phyloP scores from a whole-genome alignment of 2,113 vertebrate genomes.

The Haemorhous mexicanus region DNA sequence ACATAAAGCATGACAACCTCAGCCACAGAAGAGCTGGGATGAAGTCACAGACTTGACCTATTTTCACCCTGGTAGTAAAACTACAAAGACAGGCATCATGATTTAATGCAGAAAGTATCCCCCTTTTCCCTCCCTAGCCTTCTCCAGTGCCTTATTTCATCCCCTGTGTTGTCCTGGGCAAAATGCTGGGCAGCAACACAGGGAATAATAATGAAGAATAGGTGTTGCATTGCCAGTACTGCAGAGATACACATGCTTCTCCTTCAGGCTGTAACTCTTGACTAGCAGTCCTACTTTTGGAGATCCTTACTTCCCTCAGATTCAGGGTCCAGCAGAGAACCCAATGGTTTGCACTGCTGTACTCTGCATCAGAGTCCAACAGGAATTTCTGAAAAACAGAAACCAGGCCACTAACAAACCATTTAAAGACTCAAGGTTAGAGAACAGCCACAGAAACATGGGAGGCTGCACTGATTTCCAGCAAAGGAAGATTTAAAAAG shows the following conservation, averaged over 20 bases:
- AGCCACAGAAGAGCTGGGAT: background rate
- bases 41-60: background rate
- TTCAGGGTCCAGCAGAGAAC: background rate
- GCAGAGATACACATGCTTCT: background rate
- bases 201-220: background rate
- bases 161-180: background rate
- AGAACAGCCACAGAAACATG: background rate
- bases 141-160: background rate
- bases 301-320: background rate
- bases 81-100: background rate
- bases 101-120: background rate
- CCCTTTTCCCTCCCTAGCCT: background rate
- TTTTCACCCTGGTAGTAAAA: background rate
- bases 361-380: background rate
- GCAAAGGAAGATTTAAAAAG: background rate
- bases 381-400: background rate
- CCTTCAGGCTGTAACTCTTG: background rate
- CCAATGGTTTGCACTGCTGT: background rate
- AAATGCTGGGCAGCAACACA: accelerated
- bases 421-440: background rate
- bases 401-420: background rate
- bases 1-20: background rate
- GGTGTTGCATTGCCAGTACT: background rate
- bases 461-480: background rate
- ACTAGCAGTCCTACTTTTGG: background rate